Conservation (phyloP, 1,140 invertebrate genomes). For the Pseudachorutes palmiensis region DNA sequence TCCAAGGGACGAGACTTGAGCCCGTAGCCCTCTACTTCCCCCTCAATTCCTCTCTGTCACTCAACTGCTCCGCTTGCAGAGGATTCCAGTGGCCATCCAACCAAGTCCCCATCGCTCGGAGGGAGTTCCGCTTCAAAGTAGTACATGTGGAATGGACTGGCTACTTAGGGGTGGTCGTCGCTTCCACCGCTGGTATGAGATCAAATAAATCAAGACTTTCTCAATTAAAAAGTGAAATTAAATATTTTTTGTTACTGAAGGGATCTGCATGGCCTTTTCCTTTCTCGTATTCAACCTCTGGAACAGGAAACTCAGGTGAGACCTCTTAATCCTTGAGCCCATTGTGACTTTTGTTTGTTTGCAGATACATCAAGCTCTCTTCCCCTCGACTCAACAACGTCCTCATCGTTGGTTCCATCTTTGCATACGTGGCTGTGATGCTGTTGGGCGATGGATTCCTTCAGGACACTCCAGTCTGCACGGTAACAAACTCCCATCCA, state of each 20-base stretch:
- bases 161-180: constrained; percentile 58
- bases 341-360: constrained; percentile 13
- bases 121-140: constrained; percentile 60
- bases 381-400: constrained; percentile 94
- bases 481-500: no score
- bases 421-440: constrained; percentile 88
- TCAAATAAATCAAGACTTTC: no score
- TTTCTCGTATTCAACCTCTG: constrained; percentile 80
- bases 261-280: constrained; percentile 64
- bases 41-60: constrained; percentile 44
- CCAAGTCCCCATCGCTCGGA: constrained; percentile 64
- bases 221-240: no score
- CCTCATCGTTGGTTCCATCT: constrained; percentile 84
- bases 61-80: constrained; percentile 46
- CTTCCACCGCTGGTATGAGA: constrained; percentile 65
- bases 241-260: no score
- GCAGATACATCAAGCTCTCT: constrained; percentile 79
- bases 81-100: constrained; percentile 68
- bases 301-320: constrained; percentile 73
- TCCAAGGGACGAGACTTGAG: constrained; percentile 54
- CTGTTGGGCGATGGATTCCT: constrained; percentile 55
- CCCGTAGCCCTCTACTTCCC: constrained; percentile 68
- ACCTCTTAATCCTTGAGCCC: neutral
- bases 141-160: constrained; percentile 65
- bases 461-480: constrained; percentile 60